A percentile compares a stretch with the other conserved stretches of the same genome.
Conservation (phyloP, 2,113 vertebrate species). For the Gopherus evgoodei region DNA sequence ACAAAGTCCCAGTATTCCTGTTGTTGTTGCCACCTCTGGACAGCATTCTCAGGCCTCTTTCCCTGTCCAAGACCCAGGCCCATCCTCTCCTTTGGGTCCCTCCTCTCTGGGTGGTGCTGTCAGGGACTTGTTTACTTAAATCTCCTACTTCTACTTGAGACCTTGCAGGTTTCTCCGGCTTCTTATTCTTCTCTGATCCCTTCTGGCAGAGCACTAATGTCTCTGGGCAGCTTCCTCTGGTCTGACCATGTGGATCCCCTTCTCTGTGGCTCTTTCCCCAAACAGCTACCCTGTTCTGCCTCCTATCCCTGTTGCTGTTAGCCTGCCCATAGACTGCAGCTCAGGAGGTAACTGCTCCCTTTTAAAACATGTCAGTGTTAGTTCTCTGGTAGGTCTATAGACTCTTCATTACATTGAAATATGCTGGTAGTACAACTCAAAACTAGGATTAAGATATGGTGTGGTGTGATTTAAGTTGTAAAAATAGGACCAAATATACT, state of each 20-base stretch:
- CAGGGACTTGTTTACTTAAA: neutral
- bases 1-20: neutral
- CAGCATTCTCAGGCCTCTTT: neutral
- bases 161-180: neutral
- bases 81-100: neutral
- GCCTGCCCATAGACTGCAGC: neutral
- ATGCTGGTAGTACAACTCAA: neutral
- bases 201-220: neutral
- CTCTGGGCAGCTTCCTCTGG: neutral
- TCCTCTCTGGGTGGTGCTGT: neutral
- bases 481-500: neutral
- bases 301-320: neutral
- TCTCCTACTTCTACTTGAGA: neutral
- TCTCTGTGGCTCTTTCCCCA: neutral
- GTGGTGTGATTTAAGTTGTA: neutral
- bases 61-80: neutral
- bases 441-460: constrained; percentile 26
- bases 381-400: neutral
- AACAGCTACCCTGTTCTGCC: neutral
- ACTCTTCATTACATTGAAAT: neutral
- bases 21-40: neutral
- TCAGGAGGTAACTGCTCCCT: neutral
- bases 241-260: neutral
- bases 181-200: neutral
- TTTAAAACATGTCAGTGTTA: neutral